Evolutionary conservation across 2,888 invertebrate species (phyloP).

Genomic region (Drosophila macrospina): DNA sequence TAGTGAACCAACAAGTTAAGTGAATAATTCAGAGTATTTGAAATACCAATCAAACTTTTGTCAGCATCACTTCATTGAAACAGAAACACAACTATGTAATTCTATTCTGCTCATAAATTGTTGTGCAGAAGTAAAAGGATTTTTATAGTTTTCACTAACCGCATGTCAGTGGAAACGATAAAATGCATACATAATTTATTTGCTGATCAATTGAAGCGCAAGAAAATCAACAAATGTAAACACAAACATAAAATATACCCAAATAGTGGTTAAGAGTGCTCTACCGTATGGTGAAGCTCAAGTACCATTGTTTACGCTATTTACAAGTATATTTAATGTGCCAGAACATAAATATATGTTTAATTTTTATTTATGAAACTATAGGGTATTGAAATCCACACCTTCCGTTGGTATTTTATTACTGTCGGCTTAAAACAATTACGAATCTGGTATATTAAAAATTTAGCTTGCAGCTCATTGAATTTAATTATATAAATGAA

Average conservation of each 20-base stretch:
- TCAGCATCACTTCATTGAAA: no score
- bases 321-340: background rate
- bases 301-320: no score
- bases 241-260: background rate
- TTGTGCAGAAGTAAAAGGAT: no score
- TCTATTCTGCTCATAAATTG: no score
- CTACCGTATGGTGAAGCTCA: no score
- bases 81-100: no score
- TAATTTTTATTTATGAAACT: background rate
- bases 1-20: no score
- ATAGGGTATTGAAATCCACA: slow-evolving; percentile 10
- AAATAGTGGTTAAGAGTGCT: background rate
- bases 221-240: slow-evolving; percentile 35
- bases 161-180: slow-evolving; percentile 50
- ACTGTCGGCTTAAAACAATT: slow-evolving; percentile 27
- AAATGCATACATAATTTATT: slow-evolving; percentile 56
- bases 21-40: no score
- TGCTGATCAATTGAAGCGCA: slow-evolving; percentile 40
- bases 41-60: no score
- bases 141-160: background rate
- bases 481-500: slow-evolving; percentile 64
- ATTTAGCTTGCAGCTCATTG: slow-evolving; percentile 54
- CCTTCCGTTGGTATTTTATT: slow-evolving; percentile 12
- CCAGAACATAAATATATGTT: background rate
- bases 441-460: slow-evolving; percentile 32